Base-by-base conservation (phyloP, 2,888 invertebrate genomes). In the Pelosia muscerda region DNA sequence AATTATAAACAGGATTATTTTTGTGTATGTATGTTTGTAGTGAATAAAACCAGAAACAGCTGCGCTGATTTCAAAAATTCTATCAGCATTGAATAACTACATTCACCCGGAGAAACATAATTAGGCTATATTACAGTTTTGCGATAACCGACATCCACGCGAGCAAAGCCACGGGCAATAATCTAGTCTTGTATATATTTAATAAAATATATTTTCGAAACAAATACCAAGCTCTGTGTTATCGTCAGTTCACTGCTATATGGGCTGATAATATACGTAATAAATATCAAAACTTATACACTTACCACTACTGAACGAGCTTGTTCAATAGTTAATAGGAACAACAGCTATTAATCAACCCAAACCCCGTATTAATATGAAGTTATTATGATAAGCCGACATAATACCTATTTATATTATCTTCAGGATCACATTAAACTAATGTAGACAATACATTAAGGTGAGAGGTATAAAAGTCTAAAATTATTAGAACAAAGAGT, bases 401-500 rank as follows among this genome's bases (percentile, higher is more conserved):
- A 49, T 68, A 71, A 73, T 66, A 65, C 69, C 75, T 73, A 66
- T 72, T 28, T 57, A 57, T 57, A 28, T 57, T 75, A 81, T 75
- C 68, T 67, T 62, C 59, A 59, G 59, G 72, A 71, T 68, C 67
- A 76, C 76, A 78, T 81, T 82, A 80, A 67, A 76, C 73, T 75
- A 81, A 81, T 73, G 77, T 72, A 78, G 69, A 81, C 77, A 78
- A 79, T 78, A 75, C 76, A 81, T 83, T 81, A 85, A 63, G 62
- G 63, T 58, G 67, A 67, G 81, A 84, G 54, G 69, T 82, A 86
- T 84, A 87, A 87, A 88, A 87, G 86, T 84, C 81, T 86, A 84
- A 87, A 90, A 88, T 88, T 88, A 88, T 84, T 85, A 77, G 86
- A 89, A 88, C 89, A 87, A 86, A 88, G 85, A 84, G 85, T 91